Evolutionary conservation across 2,888 invertebrate genomes (phyloP), one percentile per base, ranked within the genome.

Genomic region (Cryptophagus acutangulus): DNA sequence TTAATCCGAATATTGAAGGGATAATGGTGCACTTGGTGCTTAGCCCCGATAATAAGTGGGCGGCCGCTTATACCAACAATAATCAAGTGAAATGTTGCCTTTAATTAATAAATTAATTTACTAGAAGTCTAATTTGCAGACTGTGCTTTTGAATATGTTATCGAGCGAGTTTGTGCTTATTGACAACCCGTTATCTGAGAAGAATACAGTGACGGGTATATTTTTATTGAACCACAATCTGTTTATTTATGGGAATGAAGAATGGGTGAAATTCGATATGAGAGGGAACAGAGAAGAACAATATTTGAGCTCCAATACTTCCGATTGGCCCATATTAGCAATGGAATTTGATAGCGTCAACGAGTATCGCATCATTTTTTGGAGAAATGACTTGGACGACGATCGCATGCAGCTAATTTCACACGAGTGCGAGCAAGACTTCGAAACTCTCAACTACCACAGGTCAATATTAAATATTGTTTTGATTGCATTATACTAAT

Each of bases 31-130:
- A 88, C 55, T 69, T 99, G 49, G 87, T 88, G 12, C 72, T 99
- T 3, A 94, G 94, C 46, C 88, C 90, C 0, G 94, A 96, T 65
- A 96, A 97, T 65, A 89, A 94, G 66, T 94, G 89, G 78, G 94
- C 93, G 0, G 89, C 93, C 3, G 92, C 95, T 1, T 92, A 84
- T 59, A 96, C 96, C 4, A 97, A 95, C 63, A 95, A 95, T 65
- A 90, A 93, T 69, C 93, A 95, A 70, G 67, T 67, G 52, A 45
- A 18, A 18, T 10, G 5, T 16, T 20, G 20, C 9, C 6, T 20
- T 20, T 20, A 9, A 5, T 12, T n/a, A 26, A 26, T 26, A 26
- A 6, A 3, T n/a, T 4, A 6, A 12, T 26, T 26, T n/a, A 8
- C 12, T 6, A 8, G 12, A 26, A 12, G 4, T 26, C n/a, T 3